Evolutionary conservation across 2,797 vertebrate species (phyloP), one percentile per base, ranked within the genome.

Genomic region (Menidia menidia): DNA sequence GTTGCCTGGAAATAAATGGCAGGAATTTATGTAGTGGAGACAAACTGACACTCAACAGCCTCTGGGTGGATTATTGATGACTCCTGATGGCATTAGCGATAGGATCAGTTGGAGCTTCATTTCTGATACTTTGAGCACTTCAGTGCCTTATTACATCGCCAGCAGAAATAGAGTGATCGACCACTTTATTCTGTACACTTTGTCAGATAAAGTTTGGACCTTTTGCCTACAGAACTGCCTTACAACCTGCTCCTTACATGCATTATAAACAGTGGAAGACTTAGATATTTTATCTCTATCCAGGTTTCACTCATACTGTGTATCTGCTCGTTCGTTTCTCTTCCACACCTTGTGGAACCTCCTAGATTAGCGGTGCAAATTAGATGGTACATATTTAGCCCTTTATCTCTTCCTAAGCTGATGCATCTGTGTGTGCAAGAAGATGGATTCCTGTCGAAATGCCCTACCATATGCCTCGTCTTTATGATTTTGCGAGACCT

Each of bases 1-100:
- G 55, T 68, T 72, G 71, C 73, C 63, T 39, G 68, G 68, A 67
- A 54, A 51, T 60, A 66, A 73, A 75, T 44, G 75, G 73, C 67
- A 79, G 66, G 72, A 79, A 73, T 81, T 82, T 70, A 43, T 70
- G 62, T 55, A 53, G 61, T 61, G 68, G 68, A 47, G 54, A 41
- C 19, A 30, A 60, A 42, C 2, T 11, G 39, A 12, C 67, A 54
- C 59, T 59, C 56, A 32, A 66, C 79, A 80, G 62, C 67, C 32
- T 51, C 66, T 59, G 71, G 51, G 77, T 11, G 69, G 18, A 75
- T 88, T 86, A 87, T 86, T 86, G 85, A 88, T 87, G 86, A 70
- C 42, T 69, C 67, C 53, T 14, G 52, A 65, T 58, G 65, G 73
- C 52, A 48, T 78, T 54, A 13, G 73, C 33, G 81, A 87, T 83